Percentiles rank a stretch among this genome's conserved stretches.
These are phyloP conservation scores for Drosophila cyrtoloma DNA, from an alignment of 2,888 invertebrate genomes.

Conservation along the genomic window DNA sequence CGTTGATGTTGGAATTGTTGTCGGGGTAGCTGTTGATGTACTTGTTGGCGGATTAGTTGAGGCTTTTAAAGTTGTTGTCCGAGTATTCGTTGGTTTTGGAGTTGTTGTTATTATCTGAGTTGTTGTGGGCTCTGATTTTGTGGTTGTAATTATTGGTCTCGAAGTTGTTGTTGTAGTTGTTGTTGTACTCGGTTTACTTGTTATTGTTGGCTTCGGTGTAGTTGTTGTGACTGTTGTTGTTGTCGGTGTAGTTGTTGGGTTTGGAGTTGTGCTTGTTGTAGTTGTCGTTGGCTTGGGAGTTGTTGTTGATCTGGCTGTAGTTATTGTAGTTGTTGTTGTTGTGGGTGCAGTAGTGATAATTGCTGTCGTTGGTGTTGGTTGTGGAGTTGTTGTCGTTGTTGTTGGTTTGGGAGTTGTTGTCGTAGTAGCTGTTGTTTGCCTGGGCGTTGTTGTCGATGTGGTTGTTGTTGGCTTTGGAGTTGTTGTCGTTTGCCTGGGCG, in stretches of 20 bases:
- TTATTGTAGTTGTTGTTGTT: conserved; percentile 11
- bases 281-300: neutral
- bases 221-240: conserved; percentile 8
- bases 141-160: conserved; percentile 1
- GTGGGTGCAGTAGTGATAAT: conserved; percentile 11
- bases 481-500: neutral
- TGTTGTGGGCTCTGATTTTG: neutral
- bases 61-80: neutral
- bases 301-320: neutral
- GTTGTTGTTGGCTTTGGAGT: conserved; percentile 12
- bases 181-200: conserved; percentile 2
- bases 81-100: neutral
- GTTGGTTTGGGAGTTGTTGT: conserved; percentile 18
- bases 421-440: conserved; percentile 1
- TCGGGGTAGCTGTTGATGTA: neutral
- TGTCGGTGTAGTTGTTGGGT: neutral
- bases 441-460: conserved; percentile 8
- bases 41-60: neutral
- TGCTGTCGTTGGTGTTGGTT: neutral
- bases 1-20: conserved; percentile 16
- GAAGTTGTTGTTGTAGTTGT: conserved; percentile 5
- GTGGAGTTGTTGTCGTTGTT: neutral
- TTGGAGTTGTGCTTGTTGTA: conserved; percentile 3
- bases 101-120: conserved; percentile 4
- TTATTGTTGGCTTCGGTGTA: neutral